Evolutionary conservation across 2,888 invertebrate genomes (phyloP), one percentile per base, ranked within the genome.

Genomic region (Hololepta plana): DNA sequence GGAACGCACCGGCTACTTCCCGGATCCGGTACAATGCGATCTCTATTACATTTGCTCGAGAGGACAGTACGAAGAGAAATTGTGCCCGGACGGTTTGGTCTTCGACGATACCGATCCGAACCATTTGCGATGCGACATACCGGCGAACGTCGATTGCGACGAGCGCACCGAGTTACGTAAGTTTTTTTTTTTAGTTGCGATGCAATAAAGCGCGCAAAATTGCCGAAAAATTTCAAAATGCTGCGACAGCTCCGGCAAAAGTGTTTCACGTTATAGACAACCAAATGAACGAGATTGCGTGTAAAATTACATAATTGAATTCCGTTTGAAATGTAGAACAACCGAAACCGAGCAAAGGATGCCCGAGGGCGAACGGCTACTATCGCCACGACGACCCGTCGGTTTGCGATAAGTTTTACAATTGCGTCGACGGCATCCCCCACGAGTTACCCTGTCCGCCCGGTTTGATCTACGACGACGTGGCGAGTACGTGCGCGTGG

Each of bases 11-110:
- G 80, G 80, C n/a, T 76, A 62, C 53, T 80, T 67, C 53, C 66
- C 75, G 3, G 79, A 81, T 49, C 60, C 61, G 2, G 63, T 69
- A 43, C 76, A 80, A 50, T 81, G 81, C 47, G 81, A 82, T 55
- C 63, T 79, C 34, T 81, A 79, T 51, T 80, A 75, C 53, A 66
- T 67, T 42, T 80, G 80, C 56, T 56, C 57, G 29, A 67, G 67
- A 51, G 72, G 72, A 13, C 57, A 58, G 30, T 49, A 72, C 3
- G 74, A 73, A 47, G 59, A 66, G 30, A 70, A 60, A 37, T 57
- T 79, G 8, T 82, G 81, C 47, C 76, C 77, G 2, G 81, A 82
- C 37, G 81, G 81, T 2, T 57, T 81, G 15, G 73, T 80, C 12
- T 82, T 80, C 51, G 64, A 70, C 30, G 74, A 74, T 37, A 67